A percentile compares a stretch with the other conserved stretches of the same genome.
phyloP scores from a whole-genome alignment of 2,888 invertebrate genomes.

The Thereva unica region DNA sequence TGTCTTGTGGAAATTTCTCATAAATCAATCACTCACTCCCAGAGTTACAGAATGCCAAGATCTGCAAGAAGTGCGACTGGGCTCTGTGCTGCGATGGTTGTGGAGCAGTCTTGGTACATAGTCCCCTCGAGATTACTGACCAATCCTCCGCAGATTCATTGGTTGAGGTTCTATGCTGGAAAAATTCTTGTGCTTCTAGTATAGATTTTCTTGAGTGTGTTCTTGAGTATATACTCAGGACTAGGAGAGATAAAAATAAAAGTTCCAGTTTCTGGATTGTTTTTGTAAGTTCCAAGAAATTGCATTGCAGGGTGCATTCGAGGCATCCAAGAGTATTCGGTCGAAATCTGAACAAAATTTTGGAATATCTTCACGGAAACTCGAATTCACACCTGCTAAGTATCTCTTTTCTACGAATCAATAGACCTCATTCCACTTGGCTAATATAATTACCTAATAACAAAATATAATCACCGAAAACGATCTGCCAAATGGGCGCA shows the following conservation, averaged over 20 bases:
- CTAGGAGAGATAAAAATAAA: too few relatives aligned
- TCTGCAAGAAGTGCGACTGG: slow-evolving; percentile 20
- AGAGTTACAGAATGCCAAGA: slow-evolving; percentile 12
- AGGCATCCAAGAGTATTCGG: background rate
- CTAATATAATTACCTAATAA: slow-evolving; percentile 13
- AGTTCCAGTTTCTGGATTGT: too few relatives aligned
- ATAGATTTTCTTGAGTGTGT: too few relatives aligned
- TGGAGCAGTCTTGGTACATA: slow-evolving; percentile 19
- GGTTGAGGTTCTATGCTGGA: too few relatives aligned
- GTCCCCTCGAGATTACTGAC: too few relatives aligned
- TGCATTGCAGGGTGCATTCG: background rate
- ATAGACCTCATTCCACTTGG: slow-evolving; percentile 8
- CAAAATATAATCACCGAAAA: slow-evolving; percentile 3
- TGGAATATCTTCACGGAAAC: background rate
- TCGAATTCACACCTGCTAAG: slow-evolving; percentile 16
- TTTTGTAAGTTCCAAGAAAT: background rate
- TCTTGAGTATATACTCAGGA: too few relatives aligned
- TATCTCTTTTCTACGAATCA: slow-evolving; percentile 17
- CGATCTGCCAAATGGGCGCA: slow-evolving; percentile 19
- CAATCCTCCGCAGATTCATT: too few relatives aligned
- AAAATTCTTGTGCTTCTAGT: too few relatives aligned
- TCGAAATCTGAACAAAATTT: slow-evolving; percentile 1
- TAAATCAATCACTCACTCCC: slow-evolving; percentile 34
- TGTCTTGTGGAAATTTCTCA: slow-evolving; percentile 31
- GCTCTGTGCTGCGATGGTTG: slow-evolving; percentile 5